Conservation (phyloP, 2,797 vertebrate genomes). For the Poecilia picta region DNA sequence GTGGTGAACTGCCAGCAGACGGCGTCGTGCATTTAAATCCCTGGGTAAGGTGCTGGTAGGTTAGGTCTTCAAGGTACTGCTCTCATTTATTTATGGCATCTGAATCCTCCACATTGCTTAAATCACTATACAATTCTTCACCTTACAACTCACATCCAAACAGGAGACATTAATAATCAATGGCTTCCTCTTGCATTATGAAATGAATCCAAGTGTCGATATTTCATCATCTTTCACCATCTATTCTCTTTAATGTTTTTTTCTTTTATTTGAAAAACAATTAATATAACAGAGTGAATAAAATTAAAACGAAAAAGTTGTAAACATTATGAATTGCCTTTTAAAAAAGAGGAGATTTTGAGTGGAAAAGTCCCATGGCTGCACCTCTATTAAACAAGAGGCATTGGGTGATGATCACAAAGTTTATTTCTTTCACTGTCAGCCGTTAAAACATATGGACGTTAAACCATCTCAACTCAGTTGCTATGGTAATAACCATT, state of each 20-base stretch:
- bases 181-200: not conserved
- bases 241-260: not conserved
- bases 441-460: not conserved
- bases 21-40: not conserved
- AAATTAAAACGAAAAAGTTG: not conserved
- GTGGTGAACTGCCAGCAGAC: not conserved
- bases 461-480: not conserved
- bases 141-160: not conserved
- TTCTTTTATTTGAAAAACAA: too few relatives aligned
- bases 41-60: not conserved
- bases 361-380: not conserved
- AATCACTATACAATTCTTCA: not conserved
- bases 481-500: not conserved
- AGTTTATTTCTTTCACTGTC: conserved; percentile 1
- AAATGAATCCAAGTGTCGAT: not conserved
- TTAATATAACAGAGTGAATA: not conserved
- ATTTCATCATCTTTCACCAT: not conserved
- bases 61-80: not conserved
- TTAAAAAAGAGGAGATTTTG: not conserved
- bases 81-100: not conserved
- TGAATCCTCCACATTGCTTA: not conserved
- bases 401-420: not conserved
- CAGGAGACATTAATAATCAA: not conserved
- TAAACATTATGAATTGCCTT: not conserved
- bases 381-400: not conserved